A percentile compares a stretch with the other conserved stretches of the same genome.
phyloP scores from a whole-genome alignment of 2,797 vertebrate genomes.

The Gambusia yucatana region DNA sequence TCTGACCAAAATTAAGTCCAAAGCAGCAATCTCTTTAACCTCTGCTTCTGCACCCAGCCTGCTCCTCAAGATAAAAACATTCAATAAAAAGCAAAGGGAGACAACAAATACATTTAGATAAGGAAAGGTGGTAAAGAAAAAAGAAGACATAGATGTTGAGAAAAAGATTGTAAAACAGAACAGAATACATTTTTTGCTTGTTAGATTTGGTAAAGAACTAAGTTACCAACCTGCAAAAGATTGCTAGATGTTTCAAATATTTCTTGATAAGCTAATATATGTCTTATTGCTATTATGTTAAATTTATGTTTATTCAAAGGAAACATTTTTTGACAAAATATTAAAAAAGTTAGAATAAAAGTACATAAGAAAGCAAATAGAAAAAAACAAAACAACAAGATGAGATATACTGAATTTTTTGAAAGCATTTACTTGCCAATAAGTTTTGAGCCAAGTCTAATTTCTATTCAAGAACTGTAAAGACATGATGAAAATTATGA shows the following conservation, averaged over 20 bases:
- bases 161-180: background rate
- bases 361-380: background rate
- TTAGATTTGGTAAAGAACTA: background rate
- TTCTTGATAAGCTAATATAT: background rate
- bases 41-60: constrained; percentile 24
- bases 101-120: constrained; percentile 11
- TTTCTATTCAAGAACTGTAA: background rate
- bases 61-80: constrained; percentile 16
- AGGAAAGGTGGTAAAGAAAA: background rate
- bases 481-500: background rate
- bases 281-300: background rate
- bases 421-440: background rate
- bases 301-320: background rate
- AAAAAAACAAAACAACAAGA: background rate
- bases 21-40: constrained; percentile 35
- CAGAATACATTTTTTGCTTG: background rate
- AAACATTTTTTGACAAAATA: background rate
- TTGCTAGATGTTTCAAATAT: background rate
- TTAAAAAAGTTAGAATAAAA: background rate
- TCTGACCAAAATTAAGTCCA: constrained; percentile 33
- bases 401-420: background rate
- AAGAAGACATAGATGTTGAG: background rate
- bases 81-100: constrained; percentile 9
- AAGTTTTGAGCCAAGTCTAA: background rate
- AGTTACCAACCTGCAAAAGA: background rate